Evolutionary conservation across 2,113 vertebrate genomes (phyloP), one percentile per base, ranked within the genome.

Genomic region (Ceyx cyanopectus): DNA sequence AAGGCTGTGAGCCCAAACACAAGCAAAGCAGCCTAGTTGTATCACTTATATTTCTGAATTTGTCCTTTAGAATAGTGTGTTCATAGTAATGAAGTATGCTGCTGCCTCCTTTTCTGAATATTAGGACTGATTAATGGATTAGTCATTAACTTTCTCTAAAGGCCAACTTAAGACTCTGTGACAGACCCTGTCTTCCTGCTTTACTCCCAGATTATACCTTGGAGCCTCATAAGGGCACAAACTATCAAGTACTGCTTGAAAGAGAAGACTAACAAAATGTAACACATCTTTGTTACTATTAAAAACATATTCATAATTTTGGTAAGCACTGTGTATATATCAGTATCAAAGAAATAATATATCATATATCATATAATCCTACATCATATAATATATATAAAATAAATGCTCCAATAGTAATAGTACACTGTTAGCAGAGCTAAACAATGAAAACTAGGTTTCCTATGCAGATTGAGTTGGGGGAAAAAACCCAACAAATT

Each of bases 1-100:
- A 89, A 58, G 75, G 67, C 63, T 81, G 30, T 48, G 40, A 74
- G 56, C 51, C 58, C 60, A 62, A 92, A 62, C 19, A 46, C 62
- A 91, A 74, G 51, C 68, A 70, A 92, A 78, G 26, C 34, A 89
- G 48, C 53, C 72, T 78, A 85, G 89, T 91, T 89, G 48, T 87
- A 85, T 43, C 63, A 92, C 57, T 90, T 93, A 75, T 27, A 69
- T n/a, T 69, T 91, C 3, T 30, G 78, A 92, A 82, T 87, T 50
- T 73, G 60, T 70, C 78, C 72, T 89, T 85, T 80, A 74, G 89
- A 92, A 92, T 19, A 73, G 18, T 26, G 14, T 6, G 6, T 50
- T 37, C 58, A n/a, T 43, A 81, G 65, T 60, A 87, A 82, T n/a
- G 81, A 69, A 79, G 67, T 61, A 61, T 51, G 21, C 26, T 3